Evolutionary conservation across 2,888 invertebrate species (phyloP), one percentile per base, ranked within the genome.

Genomic region (Pterobdella sp.): DNA sequence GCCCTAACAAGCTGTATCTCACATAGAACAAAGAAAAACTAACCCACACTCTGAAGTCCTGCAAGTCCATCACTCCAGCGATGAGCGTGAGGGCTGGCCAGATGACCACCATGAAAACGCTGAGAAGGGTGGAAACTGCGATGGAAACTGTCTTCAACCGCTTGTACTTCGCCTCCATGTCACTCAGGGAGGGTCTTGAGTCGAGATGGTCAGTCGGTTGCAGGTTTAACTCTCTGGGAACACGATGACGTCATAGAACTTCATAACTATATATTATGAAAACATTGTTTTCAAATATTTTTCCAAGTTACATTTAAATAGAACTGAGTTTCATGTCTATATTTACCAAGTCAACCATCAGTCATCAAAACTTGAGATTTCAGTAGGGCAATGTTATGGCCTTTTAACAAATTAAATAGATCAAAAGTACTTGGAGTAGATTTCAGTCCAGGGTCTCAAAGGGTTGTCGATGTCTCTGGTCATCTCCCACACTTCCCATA

Each of bases 401-500:
- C 7, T n/a, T 26, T n/a, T n/a, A n/a, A 64, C 14, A n/a, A n/a
- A 26, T 26, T n/a, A 10, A 14, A 64, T 14, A 67, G 14, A 67
- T 4, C 4, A n/a, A 67, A 14, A n/a, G 74, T 75, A 82, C 83
- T 79, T 80, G 22, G 80, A 79, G 74, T 83, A 83, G 1, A 80
- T 75, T 74, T 84, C 83, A 10, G 82, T 81, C 84, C 84, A 84
- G 0, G 84, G 84, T 71, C 78, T 78, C 3, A 84, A 79, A 0
- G 84, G 84, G 75, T 82, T 84, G 77, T 84, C 84, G 18, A 84
- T 84, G 74, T 84, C 83, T 64, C 84, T 73, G 3, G 84, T 84
- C 72, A 79, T 81, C 75, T 84, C 84, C 84, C 84, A 84, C 2
- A 75, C 3, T 72, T 52, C 32, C 72, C 74, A 31, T 72, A 42